A percentile compares a stretch with the other conserved stretches of the same genome.
Conservation (phyloP, 2,797 vertebrate genomes). For the Lepus townsendii region DNA sequence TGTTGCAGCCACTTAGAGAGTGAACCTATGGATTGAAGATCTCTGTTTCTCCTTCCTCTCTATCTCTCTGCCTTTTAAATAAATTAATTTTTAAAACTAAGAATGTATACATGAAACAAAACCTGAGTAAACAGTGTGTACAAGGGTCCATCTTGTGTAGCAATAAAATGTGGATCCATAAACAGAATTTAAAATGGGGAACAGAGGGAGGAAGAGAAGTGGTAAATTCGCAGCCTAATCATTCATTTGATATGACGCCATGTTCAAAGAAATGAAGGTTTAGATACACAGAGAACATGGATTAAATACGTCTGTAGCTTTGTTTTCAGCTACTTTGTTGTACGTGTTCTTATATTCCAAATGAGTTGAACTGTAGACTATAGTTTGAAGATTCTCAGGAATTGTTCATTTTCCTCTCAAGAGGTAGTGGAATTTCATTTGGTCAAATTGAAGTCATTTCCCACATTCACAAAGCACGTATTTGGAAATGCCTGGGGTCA, state of each 20-base stretch:
- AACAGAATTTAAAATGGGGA: background rate
- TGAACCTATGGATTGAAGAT: too few species aligned
- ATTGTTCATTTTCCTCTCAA: background rate
- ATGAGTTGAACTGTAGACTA: background rate
- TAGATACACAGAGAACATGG: background rate
- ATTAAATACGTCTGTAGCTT: background rate
- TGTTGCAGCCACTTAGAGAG: too few species aligned
- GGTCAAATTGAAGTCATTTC: conserved; percentile 28
- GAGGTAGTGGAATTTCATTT: background rate
- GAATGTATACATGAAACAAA: background rate
- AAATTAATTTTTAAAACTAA: too few species aligned
- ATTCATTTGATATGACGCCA: background rate
- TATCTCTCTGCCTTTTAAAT: too few species aligned
- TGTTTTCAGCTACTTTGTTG: background rate
- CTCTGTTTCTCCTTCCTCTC: too few species aligned
- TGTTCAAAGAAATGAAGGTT: background rate
- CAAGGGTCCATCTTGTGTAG: background rate
- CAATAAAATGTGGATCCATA: background rate
- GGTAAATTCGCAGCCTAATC: background rate
- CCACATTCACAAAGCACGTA: background rate
- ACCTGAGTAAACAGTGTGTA: background rate
- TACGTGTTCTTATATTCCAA: background rate
- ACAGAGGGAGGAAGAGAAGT: background rate
- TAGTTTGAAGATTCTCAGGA: background rate
- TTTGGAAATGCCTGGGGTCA: background rate